Base-by-base conservation (phyloP, 2,797 vertebrate genomes). In the Todus mexicanus region DNA sequence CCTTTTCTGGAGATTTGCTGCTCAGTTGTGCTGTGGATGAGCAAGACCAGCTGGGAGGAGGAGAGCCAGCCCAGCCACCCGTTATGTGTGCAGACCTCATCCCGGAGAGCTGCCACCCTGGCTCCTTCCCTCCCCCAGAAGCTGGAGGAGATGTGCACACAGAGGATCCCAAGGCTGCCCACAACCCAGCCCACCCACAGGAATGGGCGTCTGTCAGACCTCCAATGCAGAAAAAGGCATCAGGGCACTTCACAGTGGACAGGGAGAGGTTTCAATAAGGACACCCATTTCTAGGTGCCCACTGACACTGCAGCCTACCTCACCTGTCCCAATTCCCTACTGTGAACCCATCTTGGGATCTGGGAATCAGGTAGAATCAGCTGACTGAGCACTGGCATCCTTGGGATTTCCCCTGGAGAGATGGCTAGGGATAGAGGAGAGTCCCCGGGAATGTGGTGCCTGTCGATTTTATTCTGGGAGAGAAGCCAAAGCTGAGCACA, bases 401-500 rank as follows among this genome's bases (percentile, higher is more conserved):
- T 54, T 38, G 76, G 73, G 70, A 89, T 93, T 91, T 94, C 76
- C 82, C 69, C 37, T 4, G 3, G 68, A 85, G 59, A 21, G 63
- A 61, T 59, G 73, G 51, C 92, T 87, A 54, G 61, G 81, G 51
- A 69, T 61, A 57, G 93, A 94, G 84, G 59, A 56, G 63, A 95
- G 63, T 85, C 92, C 85, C 85, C 2, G 29, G 59, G 84, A 94
- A 95, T 90, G 72, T 7, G 18, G 73, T 96, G 94, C 92, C 96
- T 80, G 72, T 85, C 12, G 17, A 2, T 93, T 95, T 87, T 77
- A 43, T 93, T 91, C 95, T 48, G 95, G 96, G 96, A 96, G 80
- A 68, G 70, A 42, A 47, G 96, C 96, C 96, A 96, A 86, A 88
- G 80, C 83, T 35, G 79, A 92, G 85, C 64, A 69, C 96, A 94